Percentiles rank a stretch among this genome's conserved stretches.
These are phyloP conservation scores for Ctena decussata DNA, from an alignment of 2,888 invertebrate species.

Conservation along the genomic window DNA sequence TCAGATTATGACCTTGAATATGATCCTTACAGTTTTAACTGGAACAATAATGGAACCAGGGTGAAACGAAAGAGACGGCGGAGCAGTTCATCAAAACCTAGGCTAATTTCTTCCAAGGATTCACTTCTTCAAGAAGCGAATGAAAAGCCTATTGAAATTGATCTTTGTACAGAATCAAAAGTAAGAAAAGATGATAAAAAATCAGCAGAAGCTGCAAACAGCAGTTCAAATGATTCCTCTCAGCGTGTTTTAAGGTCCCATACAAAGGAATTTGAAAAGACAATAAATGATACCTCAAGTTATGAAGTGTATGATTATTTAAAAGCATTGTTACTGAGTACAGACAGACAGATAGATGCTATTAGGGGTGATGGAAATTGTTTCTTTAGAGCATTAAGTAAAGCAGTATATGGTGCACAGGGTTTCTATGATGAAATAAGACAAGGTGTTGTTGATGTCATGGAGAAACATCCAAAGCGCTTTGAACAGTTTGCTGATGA, in stretches of 20 bases:
- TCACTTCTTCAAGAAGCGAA: neutral
- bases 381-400: constrained; percentile 81
- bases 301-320: constrained; percentile 72
- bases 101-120: constrained; percentile 5
- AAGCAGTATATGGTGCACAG: constrained; percentile 78
- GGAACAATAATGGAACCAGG: constrained; percentile 19
- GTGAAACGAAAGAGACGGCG: constrained; percentile 2
- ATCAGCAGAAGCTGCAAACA: neutral
- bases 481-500: constrained; percentile 79
- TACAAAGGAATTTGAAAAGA: constrained; percentile 37
- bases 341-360: constrained; percentile 75
- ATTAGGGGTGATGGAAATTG: constrained; percentile 82
- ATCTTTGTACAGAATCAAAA: constrained; percentile 7
- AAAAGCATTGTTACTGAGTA: constrained; percentile 61
- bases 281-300: constrained; percentile 62
- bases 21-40: neutral
- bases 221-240: neutral
- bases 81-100: neutral
- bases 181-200: neutral
- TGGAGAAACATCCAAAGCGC: constrained; percentile 71
- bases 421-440: constrained; percentile 76
- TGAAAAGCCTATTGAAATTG: neutral
- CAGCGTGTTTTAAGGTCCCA: neutral
- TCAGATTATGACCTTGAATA: neutral
- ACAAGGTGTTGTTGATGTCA: constrained; percentile 77